Conservation (phyloP, 1,140 invertebrate species). For the Glossosoma conforme region DNA sequence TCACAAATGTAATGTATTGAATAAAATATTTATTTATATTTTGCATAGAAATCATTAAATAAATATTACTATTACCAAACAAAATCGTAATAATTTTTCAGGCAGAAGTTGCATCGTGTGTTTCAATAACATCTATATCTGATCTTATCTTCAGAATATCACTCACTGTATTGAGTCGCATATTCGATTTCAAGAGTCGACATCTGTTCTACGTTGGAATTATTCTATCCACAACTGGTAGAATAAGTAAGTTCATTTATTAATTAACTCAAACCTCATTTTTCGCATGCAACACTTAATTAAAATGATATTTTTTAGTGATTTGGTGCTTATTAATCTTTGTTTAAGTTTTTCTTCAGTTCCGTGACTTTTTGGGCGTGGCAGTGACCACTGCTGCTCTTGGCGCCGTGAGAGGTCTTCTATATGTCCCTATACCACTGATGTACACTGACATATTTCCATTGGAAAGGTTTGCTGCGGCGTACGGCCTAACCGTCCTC, state of each 20-base stretch:
- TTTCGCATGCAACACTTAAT: no score
- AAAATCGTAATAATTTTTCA: conserved; percentile 25
- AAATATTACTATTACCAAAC: no score
- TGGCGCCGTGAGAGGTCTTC: neutral
- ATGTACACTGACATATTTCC: conserved; percentile 8
- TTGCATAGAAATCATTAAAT: no score
- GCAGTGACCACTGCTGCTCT: neutral
- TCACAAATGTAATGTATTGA: conserved; percentile 47
- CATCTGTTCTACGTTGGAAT: conserved; percentile 7
- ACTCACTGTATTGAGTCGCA: conserved; percentile 39
- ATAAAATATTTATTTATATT: neutral
- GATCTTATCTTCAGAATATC: conserved; percentile 41
- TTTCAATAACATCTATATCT: conserved; percentile 40
- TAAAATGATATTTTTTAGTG: no score
- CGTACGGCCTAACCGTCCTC: conserved; percentile 59
- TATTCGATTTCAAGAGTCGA: conserved; percentile 36
- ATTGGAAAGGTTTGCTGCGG: conserved; percentile 55
- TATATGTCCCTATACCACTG: conserved; percentile 4
- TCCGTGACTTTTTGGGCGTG: neutral
- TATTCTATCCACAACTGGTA: neutral
- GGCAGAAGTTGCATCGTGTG: conserved; percentile 43
- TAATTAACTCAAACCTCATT: no score
- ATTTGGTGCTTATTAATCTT: neutral
- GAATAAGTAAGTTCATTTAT: conserved; percentile 11
- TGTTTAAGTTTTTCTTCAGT: conserved; percentile 9